Evolutionary conservation across 2,113 vertebrate genomes (phyloP).

Genomic region (Gorsachius goisagi): DNA sequence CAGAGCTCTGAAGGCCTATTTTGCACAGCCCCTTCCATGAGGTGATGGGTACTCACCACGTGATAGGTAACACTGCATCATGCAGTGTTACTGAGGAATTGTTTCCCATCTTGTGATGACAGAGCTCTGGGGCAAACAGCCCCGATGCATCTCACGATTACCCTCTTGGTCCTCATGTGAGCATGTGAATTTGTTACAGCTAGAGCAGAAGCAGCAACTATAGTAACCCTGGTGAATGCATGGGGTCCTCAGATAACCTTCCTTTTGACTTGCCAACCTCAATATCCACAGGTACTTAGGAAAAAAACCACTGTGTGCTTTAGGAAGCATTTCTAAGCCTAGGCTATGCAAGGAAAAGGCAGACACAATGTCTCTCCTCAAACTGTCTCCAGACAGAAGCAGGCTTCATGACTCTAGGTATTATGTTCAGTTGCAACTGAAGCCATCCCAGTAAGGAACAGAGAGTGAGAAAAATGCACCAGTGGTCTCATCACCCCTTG

Average conservation of each 20-base stretch:
- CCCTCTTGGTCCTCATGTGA: not conserved
- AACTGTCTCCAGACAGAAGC: not conserved
- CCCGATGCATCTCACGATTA: accelerated
- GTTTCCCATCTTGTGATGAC: not conserved
- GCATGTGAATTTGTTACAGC: not conserved
- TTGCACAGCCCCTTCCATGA: not conserved
- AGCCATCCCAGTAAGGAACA: not conserved
- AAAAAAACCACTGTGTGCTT: not conserved
- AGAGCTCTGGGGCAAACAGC: not conserved
- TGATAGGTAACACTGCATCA: not conserved
- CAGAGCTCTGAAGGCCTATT: not conserved
- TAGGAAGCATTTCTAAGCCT: not conserved
- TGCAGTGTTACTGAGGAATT: not conserved
- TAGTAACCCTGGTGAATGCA: not conserved
- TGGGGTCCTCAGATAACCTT: not conserved
- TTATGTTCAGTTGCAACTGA: not conserved
- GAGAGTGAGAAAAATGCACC: not conserved
- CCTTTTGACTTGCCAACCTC: not conserved
- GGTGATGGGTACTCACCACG: not conserved
- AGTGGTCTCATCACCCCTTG: not conserved
- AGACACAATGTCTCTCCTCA: not conserved
- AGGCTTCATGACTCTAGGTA: not conserved
- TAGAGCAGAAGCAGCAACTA: not conserved
- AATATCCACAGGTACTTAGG: not conserved
- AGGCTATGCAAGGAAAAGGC: not conserved